phyloP scores from a whole-genome alignment of 2,797 vertebrate genomes.

The Spinus pinus region DNA sequence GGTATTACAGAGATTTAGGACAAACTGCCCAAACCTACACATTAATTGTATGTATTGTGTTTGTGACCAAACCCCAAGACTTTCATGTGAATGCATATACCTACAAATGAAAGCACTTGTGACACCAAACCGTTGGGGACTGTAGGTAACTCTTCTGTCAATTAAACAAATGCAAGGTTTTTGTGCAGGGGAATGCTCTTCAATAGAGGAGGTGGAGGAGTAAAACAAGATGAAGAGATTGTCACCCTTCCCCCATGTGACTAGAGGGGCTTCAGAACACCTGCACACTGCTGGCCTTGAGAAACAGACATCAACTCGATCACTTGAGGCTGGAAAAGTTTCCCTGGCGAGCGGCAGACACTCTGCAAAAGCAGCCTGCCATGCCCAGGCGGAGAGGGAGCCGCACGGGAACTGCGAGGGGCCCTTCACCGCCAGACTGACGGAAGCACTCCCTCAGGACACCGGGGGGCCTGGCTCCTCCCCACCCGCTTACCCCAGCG shows the following conservation, averaged over 20 bases:
- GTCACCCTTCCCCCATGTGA: accelerated
- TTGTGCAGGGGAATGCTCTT: background rate
- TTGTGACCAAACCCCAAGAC: background rate
- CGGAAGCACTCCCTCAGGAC: accelerated
- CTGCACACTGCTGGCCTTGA: background rate
- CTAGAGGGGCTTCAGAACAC: background rate
- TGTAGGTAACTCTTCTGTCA: accelerated
- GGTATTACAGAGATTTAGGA: background rate
- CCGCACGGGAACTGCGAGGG: accelerated
- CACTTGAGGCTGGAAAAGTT: background rate
- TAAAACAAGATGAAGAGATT: background rate
- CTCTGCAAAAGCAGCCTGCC: background rate
- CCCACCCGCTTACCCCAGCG: background rate
- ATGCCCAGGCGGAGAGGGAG: accelerated
- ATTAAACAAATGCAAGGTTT: accelerated
- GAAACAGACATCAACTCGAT: accelerated
- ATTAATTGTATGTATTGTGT: background rate
- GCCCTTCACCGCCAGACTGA: accelerated
- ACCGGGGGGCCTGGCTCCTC: accelerated
- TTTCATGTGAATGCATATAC: accelerated
- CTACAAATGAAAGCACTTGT: background rate
- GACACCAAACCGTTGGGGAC: background rate
- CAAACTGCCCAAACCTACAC: background rate
- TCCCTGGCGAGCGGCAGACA: accelerated
- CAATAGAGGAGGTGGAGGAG: accelerated